Percentiles rank a stretch among this genome's conserved stretches.
Conservation (phyloP, 2,888 invertebrate genomes). For the Mythimna lalbum region DNA sequence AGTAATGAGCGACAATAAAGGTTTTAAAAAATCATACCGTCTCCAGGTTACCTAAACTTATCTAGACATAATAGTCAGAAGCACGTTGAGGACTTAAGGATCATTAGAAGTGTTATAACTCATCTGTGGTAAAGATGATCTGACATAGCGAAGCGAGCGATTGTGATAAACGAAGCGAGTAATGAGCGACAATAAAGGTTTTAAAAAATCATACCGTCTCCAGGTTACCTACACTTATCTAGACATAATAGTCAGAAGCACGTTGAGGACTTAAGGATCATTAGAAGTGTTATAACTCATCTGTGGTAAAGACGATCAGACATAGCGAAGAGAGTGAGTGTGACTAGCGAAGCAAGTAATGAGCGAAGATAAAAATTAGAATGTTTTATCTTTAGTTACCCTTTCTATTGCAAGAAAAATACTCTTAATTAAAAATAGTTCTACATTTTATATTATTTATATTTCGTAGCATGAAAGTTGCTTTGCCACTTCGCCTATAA, state of each 20-base stretch:
- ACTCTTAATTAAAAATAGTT: too few species aligned
- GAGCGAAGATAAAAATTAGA: not conserved
- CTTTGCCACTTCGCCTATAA: not conserved
- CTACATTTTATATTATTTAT: not conserved
- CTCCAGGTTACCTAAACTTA: not conserved
- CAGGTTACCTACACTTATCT: not conserved
- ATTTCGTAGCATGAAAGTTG: not conserved
- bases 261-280: slow-evolving; percentile 16
- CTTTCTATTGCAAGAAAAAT: not conserved
- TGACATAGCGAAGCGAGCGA: not conserved
- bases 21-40: not conserved
- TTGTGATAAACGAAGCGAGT: slow-evolving; percentile 14
- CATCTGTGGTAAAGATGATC: slow-evolving; percentile 25
- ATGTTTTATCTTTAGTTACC: not conserved
- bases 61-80: slow-evolving; percentile 18
- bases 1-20: not conserved
- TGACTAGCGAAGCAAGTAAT: slow-evolving; percentile 15
- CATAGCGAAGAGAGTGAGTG: not conserved
- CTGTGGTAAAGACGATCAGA: slow-evolving; percentile 21
- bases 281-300: slow-evolving; percentile 33
- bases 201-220: not conserved
- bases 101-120: slow-evolving; percentile 30
- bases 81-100: slow-evolving; percentile 20
- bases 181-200: not conserved
- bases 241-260: slow-evolving; percentile 23